Evolutionary conservation across 2,113 vertebrate genomes (phyloP), one percentile per base, ranked within the genome.

Genomic region (Phoxinus phoxinus): DNA sequence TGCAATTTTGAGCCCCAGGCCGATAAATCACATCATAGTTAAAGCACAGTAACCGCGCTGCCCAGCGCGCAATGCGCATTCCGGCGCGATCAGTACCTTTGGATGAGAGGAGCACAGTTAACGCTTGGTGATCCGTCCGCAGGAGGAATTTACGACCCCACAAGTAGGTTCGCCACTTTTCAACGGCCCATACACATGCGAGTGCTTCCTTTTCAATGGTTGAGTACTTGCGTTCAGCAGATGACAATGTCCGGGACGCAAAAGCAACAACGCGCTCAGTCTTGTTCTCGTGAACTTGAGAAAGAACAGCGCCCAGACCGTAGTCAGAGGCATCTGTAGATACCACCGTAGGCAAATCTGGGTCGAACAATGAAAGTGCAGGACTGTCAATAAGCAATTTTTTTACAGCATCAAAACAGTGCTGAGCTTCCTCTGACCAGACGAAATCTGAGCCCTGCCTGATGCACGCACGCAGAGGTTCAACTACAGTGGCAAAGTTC

Each of bases 191-290:
- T 0, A 48, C 2, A 48, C 23, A 59, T 0, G 58, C 25, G 27
- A 86, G n/a, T 6, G 72, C 85, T 21, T 86, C 44, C 10, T 77
- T 83, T 83, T 71, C 80, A n/a, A 77, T 19, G 6, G 80, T 77
- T 9, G 44, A 86, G 72, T 86, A 83, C 25, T 83, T 79, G 1
- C 23, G 32, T 58, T 77, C 80, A 19, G 72, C 85, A 4, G 23
- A 5, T 25, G 23, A 65, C 3, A 86, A 58, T 19, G 78, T 73
- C 32, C 41, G 17, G 25, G 71, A 82, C 1, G 71, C 71, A 53
- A 81, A 72, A 13, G 48, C 51, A 10, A 86, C 71, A 3, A 35
- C 27, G 1, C 37, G 44, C 10, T 83, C 85, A 0, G 53, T n/a
- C 1, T 46, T 9, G 2, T 86, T 25, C 17, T 41, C 7, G 10